Evolutionary conservation across 2,888 invertebrate genomes (phyloP), one percentile per base, ranked within the genome.

Genomic region (Plagodis pulveraria): DNA sequence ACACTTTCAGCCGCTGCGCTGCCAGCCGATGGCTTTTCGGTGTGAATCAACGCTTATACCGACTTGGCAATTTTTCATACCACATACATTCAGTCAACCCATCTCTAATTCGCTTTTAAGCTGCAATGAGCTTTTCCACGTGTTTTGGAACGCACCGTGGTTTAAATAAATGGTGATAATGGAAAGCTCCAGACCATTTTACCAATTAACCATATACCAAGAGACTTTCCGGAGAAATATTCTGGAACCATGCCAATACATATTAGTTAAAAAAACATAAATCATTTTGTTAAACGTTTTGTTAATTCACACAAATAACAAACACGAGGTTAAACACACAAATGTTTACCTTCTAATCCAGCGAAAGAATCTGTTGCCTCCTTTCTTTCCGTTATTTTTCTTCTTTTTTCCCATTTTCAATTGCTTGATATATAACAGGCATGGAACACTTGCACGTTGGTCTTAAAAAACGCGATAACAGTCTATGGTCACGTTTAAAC

Each of bases 361-460:
- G 47, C 92, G 85, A 70, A 92, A 91, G 76, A 92, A 92, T 64
- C 91, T 78, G 74, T 86, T 90, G 11, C 89, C 87, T 43, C 83
- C 81, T 71, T 82, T 89, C 70, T 86, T 90, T 10, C 77, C 84
- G 69, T 70, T 84, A 76, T 83, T 84, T 83, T 90, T 92, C 85
- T 90, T 91, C 83, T 91, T 91, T 68, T 91, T 91, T 65, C 91
- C 91, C 91, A 92, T 92, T 80, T 77, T 83, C 53, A 58, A 50
- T 62, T 34, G 33, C 22, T 22, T 1, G 42, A 22, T 64, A 55
- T 61, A 66, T 38, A 38, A 67, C 61, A 63, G 73, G 65, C 83
- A 86, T 85, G 79, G 59, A 73, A 72, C 78, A 83, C 80, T 71
- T 69, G 73, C 76, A 78, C 76, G 72, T 74, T 74, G 55, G 67